Evolutionary conservation across 1,140 invertebrate species (phyloP).

Genomic region (Nymphalis io): DNA sequence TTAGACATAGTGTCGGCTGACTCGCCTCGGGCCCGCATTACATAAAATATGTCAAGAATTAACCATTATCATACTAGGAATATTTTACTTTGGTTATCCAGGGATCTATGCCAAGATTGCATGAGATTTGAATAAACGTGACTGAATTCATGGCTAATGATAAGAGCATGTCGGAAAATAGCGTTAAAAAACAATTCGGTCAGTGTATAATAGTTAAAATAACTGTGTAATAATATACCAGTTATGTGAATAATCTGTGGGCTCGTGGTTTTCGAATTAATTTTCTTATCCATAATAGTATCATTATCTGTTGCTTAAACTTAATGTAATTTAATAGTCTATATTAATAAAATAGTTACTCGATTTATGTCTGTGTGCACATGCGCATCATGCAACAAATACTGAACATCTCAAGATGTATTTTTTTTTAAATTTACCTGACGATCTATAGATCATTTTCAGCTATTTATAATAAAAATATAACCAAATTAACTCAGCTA

Average conservation of each 20-base stretch:
- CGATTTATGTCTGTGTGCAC: background rate
- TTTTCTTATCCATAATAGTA: conserved; percentile 30
- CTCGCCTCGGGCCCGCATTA: conserved; percentile 72
- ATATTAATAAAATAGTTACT: background rate
- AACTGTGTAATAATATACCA: conserved; percentile 32
- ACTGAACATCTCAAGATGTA: too few relatives aligned
- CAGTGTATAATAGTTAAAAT: conserved; percentile 24
- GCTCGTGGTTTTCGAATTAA: conserved; percentile 34
- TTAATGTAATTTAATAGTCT: background rate
- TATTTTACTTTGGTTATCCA: conserved; percentile 60
- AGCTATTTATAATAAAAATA: too few relatives aligned
- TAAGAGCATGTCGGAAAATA: conserved; percentile 34
- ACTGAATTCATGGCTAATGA: conserved; percentile 33
- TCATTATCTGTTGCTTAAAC: conserved; percentile 32
- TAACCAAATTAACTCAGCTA: too few relatives aligned
- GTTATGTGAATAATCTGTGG: conserved; percentile 22
- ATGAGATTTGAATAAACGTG: conserved; percentile 53
- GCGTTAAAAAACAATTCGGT: conserved; percentile 31
- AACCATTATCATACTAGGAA: conserved; percentile 74
- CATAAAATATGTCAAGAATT: conserved; percentile 80
- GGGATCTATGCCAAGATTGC: conserved; percentile 53
- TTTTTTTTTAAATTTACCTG: too few relatives aligned
- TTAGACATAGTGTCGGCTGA: conserved; percentile 78
- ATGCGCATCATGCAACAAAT: background rate
- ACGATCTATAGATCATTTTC: too few relatives aligned